Evolutionary conservation across 2,113 vertebrate genomes (phyloP), one percentile per base, ranked within the genome.

Genomic region (Meleagris gallopavo): DNA sequence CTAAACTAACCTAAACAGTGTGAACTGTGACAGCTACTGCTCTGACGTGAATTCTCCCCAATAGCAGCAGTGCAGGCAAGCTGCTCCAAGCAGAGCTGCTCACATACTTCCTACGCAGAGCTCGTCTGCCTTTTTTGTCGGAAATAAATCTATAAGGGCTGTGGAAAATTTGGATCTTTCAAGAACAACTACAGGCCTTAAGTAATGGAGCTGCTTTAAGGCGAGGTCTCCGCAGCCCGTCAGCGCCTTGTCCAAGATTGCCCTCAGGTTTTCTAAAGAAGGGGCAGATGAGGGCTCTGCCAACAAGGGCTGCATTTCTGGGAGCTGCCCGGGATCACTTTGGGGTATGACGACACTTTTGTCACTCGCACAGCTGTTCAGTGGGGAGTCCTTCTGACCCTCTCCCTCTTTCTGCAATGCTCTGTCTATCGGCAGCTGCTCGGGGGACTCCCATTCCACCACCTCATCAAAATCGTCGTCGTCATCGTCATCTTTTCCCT

Each of bases 181-280:
- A 77, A 99, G 98, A 91, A 99, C 99, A 86, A 99, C 99, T 72
- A 99, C 99, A 18, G 99, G 99, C 94, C 98, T 98, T 97, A 99
- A 98, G 97, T 99, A 99, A 98, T 99, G 99, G 91, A 99, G 99
- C 96, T 99, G 99, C 97, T 99, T 99, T 97, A 99, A 99, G 97
- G 99, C 99, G 97, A 99, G 98, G 96, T 99, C 99, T 91, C 99
- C 99, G 97, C 99, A 99, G 95, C 99, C 98, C 43, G 98, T 98
- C 95, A 99, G 97, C 61, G 99, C 99, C 97, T 98, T 99, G 97
- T 99, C 99, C 98, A 99, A 96, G 93, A 99, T 99, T 4, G 98
- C 98, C 96, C 98, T 98, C 96, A 99, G 96, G 93, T 99, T 99
- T 97, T 99, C 98, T 95, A 98, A 97, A 24, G 98, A 98, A 78